These are phyloP conservation scores for Trinorchestia longiramus DNA, from an alignment of 1,140 invertebrate genomes.

Conservation along the genomic window DNA sequence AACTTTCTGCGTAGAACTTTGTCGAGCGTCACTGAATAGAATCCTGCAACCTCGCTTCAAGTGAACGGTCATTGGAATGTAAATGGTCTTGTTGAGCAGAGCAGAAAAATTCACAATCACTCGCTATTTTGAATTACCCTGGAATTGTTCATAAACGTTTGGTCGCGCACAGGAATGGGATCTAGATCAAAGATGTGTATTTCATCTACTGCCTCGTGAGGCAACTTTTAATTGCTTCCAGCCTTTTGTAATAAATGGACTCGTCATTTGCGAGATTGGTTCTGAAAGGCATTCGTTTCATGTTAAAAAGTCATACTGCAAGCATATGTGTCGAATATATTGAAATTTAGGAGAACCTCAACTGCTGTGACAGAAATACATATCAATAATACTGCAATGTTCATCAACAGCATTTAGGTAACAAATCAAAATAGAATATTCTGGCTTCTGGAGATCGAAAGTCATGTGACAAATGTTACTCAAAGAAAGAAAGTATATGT, in stretches of 20 bases:
- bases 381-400: neutral
- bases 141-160: neutral
- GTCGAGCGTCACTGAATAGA: neutral
- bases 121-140: neutral
- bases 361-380: neutral
- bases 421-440: neutral
- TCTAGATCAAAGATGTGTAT: neutral
- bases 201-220: neutral
- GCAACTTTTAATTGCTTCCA: neutral
- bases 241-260: neutral
- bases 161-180: neutral
- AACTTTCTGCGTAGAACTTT: neutral
- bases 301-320: neutral
- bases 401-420: neutral
- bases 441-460: neutral
- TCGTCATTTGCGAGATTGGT: neutral
- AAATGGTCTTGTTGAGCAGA: neutral
- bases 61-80: neutral
- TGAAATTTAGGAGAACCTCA: neutral
- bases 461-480: neutral
- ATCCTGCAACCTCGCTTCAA: neutral
- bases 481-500: neutral
- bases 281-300: neutral
- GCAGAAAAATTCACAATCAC: neutral
- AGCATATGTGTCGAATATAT: neutral